Evolutionary conservation across 2,888 invertebrate species (phyloP).

Genomic region (Euplagia quadripunctaria): DNA sequence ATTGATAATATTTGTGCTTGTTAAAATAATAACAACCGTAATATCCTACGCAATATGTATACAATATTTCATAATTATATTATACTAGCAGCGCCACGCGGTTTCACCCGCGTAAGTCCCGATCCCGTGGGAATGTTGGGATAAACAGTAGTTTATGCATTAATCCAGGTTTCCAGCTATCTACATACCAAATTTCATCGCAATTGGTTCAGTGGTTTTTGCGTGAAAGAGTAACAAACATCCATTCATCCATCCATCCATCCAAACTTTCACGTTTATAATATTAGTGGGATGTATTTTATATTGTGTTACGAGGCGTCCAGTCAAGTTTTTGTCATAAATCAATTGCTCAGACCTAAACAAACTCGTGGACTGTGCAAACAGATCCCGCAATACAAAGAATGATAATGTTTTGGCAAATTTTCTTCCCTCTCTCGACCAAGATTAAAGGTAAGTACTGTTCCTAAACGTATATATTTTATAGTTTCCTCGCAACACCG

Average conservation of each 20-base stretch:
- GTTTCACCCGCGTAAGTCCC: no score
- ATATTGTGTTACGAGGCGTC: slow-evolving; percentile 46
- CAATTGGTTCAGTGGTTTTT: no score
- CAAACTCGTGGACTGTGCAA: slow-evolving; percentile 76
- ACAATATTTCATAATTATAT: slow-evolving; percentile 10
- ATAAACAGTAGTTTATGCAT: no score
- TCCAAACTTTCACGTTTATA: no score
- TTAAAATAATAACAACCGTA: background rate
- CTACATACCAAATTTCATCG: no score
- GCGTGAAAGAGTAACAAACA: no score
- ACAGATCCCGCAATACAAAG: slow-evolving; percentile 67
- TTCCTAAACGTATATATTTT: slow-evolving; percentile 3
- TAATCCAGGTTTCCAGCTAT: no score
- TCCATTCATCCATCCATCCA: no score
- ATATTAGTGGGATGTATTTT: slow-evolving; percentile 6
- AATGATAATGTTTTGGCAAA: slow-evolving; percentile 64
- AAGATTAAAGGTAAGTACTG: slow-evolving; percentile 48
- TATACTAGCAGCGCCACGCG: no score
- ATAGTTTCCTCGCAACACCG: background rate
- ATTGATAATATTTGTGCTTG: background rate
- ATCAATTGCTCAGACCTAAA: slow-evolving; percentile 75
- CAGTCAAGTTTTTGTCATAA: slow-evolving; percentile 63
- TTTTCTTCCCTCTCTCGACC: slow-evolving; percentile 48
- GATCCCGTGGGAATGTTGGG: no score
- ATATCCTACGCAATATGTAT: slow-evolving; percentile 21